phyloP scores from a whole-genome alignment of 2,888 invertebrate species.

The Lycaena phlaeas region DNA sequence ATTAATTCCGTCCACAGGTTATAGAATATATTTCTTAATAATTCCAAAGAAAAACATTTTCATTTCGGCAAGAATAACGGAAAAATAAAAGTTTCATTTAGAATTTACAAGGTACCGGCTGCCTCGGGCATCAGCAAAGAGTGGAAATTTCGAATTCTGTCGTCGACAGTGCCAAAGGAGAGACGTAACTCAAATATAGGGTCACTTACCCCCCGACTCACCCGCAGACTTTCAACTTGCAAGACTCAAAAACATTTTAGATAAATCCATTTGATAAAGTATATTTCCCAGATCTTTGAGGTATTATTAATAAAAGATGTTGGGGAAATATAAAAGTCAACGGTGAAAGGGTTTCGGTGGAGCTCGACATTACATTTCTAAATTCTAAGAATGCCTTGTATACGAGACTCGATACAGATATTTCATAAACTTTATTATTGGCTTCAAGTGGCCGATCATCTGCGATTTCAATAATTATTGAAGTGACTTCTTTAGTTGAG shows the following conservation, averaged over 20 bases:
- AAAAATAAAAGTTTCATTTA: conserved; percentile 21
- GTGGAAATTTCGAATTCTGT: conserved; percentile 19
- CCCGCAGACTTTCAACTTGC: conserved; percentile 11
- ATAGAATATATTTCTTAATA: background rate
- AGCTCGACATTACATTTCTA: too few species aligned
- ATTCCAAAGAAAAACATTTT: conserved; percentile 6
- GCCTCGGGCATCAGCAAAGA: conserved; percentile 12
- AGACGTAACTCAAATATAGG: conserved; percentile 18
- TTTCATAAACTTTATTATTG: too few species aligned
- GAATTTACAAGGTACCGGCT: conserved; percentile 18
- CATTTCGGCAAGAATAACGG: conserved; percentile 10
- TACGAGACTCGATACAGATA: too few species aligned
- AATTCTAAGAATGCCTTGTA: too few species aligned
- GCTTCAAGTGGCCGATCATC: too few species aligned
- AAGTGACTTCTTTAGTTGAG: too few species aligned
- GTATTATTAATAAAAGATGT: too few species aligned
- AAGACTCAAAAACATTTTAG: conserved; percentile 12
- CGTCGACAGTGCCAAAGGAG: conserved; percentile 19
- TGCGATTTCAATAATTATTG: too few species aligned
- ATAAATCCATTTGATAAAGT: conserved; percentile 9
- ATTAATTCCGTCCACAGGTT: background rate
- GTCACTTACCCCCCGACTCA: conserved; percentile 16
- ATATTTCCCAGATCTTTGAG: too few species aligned
- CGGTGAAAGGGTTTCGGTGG: background rate
- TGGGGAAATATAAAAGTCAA: background rate